Conservation (phyloP, 2,888 invertebrate species). For the Andrena praecox region DNA sequence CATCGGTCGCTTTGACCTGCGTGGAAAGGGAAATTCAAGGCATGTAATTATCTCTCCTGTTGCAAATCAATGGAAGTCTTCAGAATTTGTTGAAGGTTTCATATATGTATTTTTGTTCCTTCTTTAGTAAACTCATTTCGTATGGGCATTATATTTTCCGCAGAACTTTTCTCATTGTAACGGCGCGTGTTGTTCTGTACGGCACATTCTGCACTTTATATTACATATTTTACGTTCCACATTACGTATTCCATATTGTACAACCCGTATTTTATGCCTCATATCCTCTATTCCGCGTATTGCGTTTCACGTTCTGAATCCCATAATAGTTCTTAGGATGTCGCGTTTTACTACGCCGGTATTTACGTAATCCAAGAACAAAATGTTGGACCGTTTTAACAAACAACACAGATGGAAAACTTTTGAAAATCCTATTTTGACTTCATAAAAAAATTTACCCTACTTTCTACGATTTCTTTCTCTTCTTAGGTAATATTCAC, state of each 20-base stretch:
- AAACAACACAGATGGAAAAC: neutral
- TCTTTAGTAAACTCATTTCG: no score
- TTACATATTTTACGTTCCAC: constrained; percentile 1
- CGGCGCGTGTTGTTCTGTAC: neutral
- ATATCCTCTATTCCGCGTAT: neutral
- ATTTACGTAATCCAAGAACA: neutral
- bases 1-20: constrained; percentile 98
- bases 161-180: neutral
- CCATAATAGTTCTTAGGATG: neutral
- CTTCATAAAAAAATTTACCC: no score
- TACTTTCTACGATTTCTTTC: no score
- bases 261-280: constrained; percentile 14
- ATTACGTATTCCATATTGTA: constrained; percentile 8
- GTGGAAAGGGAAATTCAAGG: neutral
- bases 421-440: no score
- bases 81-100: neutral
- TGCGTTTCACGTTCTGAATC: neutral
- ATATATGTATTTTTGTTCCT: neutral
- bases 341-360: neutral
- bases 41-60: neutral
- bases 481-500: no score
- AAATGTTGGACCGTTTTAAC: neutral
- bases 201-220: neutral
- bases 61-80: neutral
- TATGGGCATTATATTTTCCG: no score